Base-by-base conservation (phyloP, 1,140 invertebrate genomes). In the Contarinia nasturtii region DNA sequence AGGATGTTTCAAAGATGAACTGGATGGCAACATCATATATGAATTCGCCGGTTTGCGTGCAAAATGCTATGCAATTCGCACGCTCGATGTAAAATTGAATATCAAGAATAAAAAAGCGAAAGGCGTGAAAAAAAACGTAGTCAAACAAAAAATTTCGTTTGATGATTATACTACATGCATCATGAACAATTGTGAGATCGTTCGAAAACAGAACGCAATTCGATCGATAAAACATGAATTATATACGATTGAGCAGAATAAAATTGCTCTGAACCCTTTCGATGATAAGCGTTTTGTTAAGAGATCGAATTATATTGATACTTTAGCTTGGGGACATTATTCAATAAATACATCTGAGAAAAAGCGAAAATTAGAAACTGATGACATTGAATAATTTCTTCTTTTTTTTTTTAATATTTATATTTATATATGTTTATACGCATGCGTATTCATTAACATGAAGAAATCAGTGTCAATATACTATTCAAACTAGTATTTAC, bases 1-100 rank as follows among this genome's bases (percentile, higher is more conserved):
- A 41, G 54, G 58, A 20, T 50, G 49, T 36, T 54, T 59, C 27
- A 59, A 61, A 46, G 55, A 58, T 52, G 56, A 60, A 49, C 49
- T 50, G 27, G 52, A 52, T 48, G 56, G 50, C 10, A 20, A 33
- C 33, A 46, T 52, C 11, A 52, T 52, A 11, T 48, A 20, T 48
- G n/a, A 49, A 52, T 33, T 50, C 50, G 37, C 51, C 20, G 49
- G 44, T 33, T 11, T 52, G 7, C 21, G 47, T 33, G 48, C 49
- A 10, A 51, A 52, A 50, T 45, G 48, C 44, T 48, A 51, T 44
- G 27, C 27, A 5, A 27, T 10, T 27, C 10, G 27, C 27, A 5
- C 27, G 27, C 27, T 27, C 3, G 27, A 27, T 27, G 27, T 5
- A 27, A 27, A 27, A 27, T 15, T 5, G 3, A 18, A 18, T 40